Conservation (phyloP, 2,888 invertebrate genomes). For the Apoda limacodes region DNA sequence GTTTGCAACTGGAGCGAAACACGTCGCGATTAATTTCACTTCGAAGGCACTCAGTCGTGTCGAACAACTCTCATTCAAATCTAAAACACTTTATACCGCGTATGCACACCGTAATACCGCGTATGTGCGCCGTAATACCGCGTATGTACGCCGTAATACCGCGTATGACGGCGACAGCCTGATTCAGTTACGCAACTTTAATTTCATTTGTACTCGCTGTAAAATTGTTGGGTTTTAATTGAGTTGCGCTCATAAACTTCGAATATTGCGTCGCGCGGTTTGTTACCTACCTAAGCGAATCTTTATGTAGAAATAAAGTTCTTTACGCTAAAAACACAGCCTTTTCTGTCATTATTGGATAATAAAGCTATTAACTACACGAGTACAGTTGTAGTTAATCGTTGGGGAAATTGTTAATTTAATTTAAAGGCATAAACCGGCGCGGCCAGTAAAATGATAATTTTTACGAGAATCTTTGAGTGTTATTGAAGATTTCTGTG, state of each 20-base stretch:
- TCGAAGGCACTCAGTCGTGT: neutral
- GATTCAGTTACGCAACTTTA: slow-evolving; percentile 58
- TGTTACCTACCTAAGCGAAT: slow-evolving; percentile 43
- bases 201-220: slow-evolving; percentile 42
- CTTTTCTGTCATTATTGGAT: slow-evolving; percentile 37
- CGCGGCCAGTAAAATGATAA: slow-evolving; percentile 43
- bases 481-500: slow-evolving; percentile 52
- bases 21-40: neutral
- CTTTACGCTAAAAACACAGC: slow-evolving; percentile 27
- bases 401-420: slow-evolving; percentile 54
- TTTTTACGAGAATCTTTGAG: slow-evolving; percentile 46
- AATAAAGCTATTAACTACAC: slow-evolving; percentile 47
- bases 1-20: no score
- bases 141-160: slow-evolving; percentile 26
- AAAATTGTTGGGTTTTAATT: slow-evolving; percentile 58
- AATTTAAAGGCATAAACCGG: slow-evolving; percentile 51
- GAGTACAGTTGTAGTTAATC: slow-evolving; percentile 47
- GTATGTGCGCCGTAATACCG: slow-evolving; percentile 23
- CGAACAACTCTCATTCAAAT: neutral
- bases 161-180: slow-evolving; percentile 27
- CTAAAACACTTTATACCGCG: no score
- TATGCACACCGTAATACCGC: slow-evolving; percentile 25
- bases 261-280: slow-evolving; percentile 35
- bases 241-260: slow-evolving; percentile 45
- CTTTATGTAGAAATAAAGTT: slow-evolving; percentile 35